Conservation (phyloP, 2,888 invertebrate species). For the Parnassius orleans region DNA sequence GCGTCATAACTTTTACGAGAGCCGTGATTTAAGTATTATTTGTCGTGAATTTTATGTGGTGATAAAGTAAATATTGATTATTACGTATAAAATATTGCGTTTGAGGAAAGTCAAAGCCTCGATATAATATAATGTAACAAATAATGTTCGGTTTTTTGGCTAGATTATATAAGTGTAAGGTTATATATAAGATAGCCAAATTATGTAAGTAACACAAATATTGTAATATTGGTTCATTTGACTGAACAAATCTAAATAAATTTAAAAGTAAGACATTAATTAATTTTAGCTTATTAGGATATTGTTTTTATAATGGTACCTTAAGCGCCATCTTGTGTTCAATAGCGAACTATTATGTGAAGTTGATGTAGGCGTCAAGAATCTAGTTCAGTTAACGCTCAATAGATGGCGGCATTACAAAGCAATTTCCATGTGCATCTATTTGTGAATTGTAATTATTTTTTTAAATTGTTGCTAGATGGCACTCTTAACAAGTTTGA, state of each 20-base stretch:
- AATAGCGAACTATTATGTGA: conserved; percentile 28
- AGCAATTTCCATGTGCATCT: not conserved
- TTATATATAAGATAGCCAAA: no score
- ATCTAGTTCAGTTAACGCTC: no score
- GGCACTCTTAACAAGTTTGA: conserved; percentile 30
- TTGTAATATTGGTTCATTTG: no score
- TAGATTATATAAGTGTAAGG: no score
- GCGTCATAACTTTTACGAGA: conserved; percentile 76
- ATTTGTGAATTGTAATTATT: not conserved
- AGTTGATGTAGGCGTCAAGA: not conserved
- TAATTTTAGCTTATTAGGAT: no score
- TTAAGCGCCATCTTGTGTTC: conserved; percentile 31
- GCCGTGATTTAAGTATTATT: conserved; percentile 80
- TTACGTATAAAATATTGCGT: conserved; percentile 47
- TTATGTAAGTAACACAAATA: no score
- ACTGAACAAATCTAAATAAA: no score
- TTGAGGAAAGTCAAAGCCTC: conserved; percentile 31
- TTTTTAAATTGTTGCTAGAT: conserved; percentile 36
- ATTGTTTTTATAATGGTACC: no score
- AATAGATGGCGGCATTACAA: conserved; percentile 43
- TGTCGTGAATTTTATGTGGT: conserved; percentile 78
- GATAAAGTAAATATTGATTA: conserved; percentile 67
- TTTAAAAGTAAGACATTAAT: no score
- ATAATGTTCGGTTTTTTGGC: no score
- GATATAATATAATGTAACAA: conserved; percentile 23